A percentile compares a stretch with the other conserved stretches of the same genome.
phyloP scores from a whole-genome alignment of 2,113 vertebrate species.

The Progne subis region DNA sequence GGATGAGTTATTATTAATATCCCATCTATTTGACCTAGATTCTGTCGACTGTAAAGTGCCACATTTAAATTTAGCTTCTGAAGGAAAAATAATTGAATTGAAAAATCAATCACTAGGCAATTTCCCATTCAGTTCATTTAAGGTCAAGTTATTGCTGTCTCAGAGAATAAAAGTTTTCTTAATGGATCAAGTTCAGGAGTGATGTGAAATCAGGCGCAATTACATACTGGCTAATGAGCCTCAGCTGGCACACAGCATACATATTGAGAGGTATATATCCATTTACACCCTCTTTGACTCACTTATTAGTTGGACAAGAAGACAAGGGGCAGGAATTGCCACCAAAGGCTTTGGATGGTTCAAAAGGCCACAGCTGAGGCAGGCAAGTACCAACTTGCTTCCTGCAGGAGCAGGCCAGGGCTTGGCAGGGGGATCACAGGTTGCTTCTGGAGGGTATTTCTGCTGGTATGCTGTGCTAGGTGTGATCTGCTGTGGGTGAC shows the following conservation, averaged over 20 bases:
- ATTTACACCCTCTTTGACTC: neutral
- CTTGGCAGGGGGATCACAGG: neutral
- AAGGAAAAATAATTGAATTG: conserved; percentile 38
- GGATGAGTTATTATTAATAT: conserved; percentile 6
- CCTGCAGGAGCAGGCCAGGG: neutral
- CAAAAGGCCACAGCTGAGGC: neutral
- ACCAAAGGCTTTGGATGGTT: neutral
- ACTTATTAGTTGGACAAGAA: neutral
- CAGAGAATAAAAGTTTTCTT: conserved; percentile 7
- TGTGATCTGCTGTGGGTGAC: neutral
- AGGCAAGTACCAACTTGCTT: neutral
- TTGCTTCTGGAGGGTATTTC: neutral
- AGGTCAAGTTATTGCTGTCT: neutral
- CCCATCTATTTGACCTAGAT: conserved; percentile 29
- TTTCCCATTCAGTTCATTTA: conserved; percentile 9
- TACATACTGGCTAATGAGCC: neutral
- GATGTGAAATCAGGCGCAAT: neutral
- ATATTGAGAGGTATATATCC: neutral
- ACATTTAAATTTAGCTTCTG: conserved; percentile 26
- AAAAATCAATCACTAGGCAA: neutral
- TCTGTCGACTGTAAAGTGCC: neutral
- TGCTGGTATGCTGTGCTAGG: neutral
- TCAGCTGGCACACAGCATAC: neutral
- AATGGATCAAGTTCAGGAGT: neutral
- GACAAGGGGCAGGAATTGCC: neutral